Conservation (phyloP, 2,113 vertebrate species). For the Gallinago undulata region DNA sequence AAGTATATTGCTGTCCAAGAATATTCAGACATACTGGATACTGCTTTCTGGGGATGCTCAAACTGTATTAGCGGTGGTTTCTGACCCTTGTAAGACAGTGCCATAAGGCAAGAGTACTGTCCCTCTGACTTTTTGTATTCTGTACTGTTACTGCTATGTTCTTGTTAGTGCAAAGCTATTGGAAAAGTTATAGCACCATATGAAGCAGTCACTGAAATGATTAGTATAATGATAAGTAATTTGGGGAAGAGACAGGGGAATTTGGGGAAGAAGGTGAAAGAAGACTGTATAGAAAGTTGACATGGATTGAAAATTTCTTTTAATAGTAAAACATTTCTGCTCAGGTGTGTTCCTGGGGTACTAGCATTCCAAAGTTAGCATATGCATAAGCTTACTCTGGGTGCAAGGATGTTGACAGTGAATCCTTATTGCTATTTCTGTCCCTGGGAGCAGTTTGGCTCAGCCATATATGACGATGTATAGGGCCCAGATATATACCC, state of each 20-base stretch:
- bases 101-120: background rate
- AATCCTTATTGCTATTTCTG: background rate
- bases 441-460: background rate
- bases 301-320: background rate
- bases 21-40: background rate
- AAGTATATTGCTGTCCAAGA: slow-evolving; percentile 11
- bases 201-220: background rate
- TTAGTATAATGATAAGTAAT: background rate
- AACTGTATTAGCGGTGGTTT: background rate
- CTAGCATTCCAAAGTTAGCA: background rate
- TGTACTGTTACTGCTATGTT: background rate
- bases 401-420: background rate
- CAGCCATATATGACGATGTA: background rate
- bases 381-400: background rate
- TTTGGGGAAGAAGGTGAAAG: background rate
- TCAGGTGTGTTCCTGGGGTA: background rate
- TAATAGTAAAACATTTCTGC: background rate
- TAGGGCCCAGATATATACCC: background rate
- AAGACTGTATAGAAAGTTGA: background rate
- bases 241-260: background rate
- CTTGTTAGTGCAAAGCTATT: background rate
- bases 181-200: background rate
- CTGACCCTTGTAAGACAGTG: background rate
- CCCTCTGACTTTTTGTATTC: background rate
- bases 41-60: background rate